Base-by-base conservation (phyloP, 2,797 vertebrate species). In the Phoeniculus purpureus region DNA sequence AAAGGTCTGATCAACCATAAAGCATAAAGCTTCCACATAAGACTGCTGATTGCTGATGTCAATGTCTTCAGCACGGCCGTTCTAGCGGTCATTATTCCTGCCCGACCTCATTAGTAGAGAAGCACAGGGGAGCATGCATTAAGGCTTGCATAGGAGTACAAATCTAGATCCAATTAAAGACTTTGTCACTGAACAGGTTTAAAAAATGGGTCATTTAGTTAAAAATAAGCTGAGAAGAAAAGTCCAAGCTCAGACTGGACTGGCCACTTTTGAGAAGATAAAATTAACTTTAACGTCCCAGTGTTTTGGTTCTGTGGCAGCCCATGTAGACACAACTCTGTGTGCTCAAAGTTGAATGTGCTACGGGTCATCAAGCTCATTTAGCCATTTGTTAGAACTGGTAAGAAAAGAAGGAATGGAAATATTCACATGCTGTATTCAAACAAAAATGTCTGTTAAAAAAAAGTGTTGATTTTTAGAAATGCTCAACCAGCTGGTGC, bases 81-180 rank as follows among this genome's bases (percentile, higher is more conserved):
- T 94, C 29, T 29, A 93, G 76, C 10, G 66, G 85, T 86, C 71
- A 43, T 93, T 95, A 88, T 87, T 96, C 93, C 67, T 65, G 70
- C 81, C 89, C 91, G 95, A 66, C 75, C 73, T 96, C 96, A 90
- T 97, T 96, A 96, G 89, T 96, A 96, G 94, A 86, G 92, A 96
- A 94, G 93, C 93, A 90, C 40, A 93, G 59, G 85, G 89, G 77
- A 92, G 81, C 84, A 67, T 75, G 85, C 78, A 84, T 91, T 93
- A 95, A 95, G 91, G 95, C 91, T 95, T 74, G 88, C 83, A 96
- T 92, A 90, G 64, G 52, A 94, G 82, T 84, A 61, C 84, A 95
- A 96, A 94, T 74, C 87, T 83, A 90, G 47, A 93, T 80, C 82
- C 95, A 94, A 71, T 85, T 91, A 92, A 91, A 94, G 91, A 77